Evolutionary conservation across 2,797 vertebrate species (phyloP), one percentile per base, ranked within the genome.

Genomic region (Dallia pectoralis): DNA sequence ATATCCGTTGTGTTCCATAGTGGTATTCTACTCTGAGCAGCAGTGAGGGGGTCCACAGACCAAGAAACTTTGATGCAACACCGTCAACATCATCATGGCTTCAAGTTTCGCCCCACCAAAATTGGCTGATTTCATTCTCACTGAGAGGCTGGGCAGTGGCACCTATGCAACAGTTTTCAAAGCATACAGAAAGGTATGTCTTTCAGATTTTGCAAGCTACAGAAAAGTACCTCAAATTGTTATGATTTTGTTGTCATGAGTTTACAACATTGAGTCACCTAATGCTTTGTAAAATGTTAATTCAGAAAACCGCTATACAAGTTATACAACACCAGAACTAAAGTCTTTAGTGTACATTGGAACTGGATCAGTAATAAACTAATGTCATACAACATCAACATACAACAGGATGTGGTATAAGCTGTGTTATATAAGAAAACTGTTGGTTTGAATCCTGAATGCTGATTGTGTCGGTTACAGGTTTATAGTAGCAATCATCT

Each of bases 151-250:
- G 74, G 97, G 97, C 75, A 94, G 95, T 51, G 97, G 97, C 11
- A 96, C 94, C 40, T 98, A 98, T 72, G 97, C 97, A 51, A 97
- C 95, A 0, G 97, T 99, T 47, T 98, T 96, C 83, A 98, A 98
- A 90, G 97, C 96, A 73, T 98, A 97, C 89, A 91, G 97, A 85
- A 95, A 95, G 93, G 94, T 94, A 77, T 53, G 86, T 74, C 15
- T 11, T 27, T 33, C 44, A 22, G 22, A 68, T n/a, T 63, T 59
- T 25, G 62, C 62, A 15, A 44, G 16, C 4, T 9, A 14, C 32
- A 59, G 16, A n/a, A n/a, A 18, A 47, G 5, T 8, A 11, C 1
- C 12, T 4, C 12, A 18, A 32, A 27, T 30, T n/a, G 14, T 67
- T 51, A 40, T 29, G 16, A 12, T 44, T 44, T 12, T 44, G 9